Evolutionary conservation across 2,888 invertebrate genomes (phyloP).

Genomic region (Hemicrepidius hirtus): DNA sequence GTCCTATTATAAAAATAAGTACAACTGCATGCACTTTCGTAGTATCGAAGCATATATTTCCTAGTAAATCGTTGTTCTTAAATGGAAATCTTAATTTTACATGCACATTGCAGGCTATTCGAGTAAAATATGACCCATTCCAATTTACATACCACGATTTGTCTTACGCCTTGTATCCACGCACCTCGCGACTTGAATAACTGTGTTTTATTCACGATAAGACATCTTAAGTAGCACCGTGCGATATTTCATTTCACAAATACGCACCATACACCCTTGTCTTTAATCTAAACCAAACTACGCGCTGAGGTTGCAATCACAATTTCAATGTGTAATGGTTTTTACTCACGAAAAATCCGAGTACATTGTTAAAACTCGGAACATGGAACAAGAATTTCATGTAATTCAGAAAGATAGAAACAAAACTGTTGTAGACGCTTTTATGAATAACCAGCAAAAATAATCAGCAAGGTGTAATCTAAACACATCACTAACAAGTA

Average conservation of each 20-base stretch:
- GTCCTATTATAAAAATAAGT: not conserved
- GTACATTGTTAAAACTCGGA: slow-evolving; percentile 6
- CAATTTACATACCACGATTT: slow-evolving; percentile 58
- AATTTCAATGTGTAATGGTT: slow-evolving; percentile 23
- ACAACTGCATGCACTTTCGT: slow-evolving; percentile 12
- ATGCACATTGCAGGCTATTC: slow-evolving; percentile 54
- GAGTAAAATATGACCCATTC: slow-evolving; percentile 56
- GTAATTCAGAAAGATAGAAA: not conserved
- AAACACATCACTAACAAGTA: slow-evolving; percentile 6
- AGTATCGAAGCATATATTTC: slow-evolving; percentile 37
- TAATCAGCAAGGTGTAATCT: slow-evolving; percentile 10
- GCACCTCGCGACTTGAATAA: slow-evolving; percentile 54
- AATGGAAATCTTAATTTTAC: slow-evolving; percentile 55
- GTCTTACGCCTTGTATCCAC: slow-evolving; percentile 56
- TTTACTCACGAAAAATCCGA: slow-evolving; percentile 25
- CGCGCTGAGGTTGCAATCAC: slow-evolving; percentile 25
- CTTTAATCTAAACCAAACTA: slow-evolving; percentile 34
- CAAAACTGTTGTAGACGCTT: not conserved
- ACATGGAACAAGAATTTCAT: not conserved
- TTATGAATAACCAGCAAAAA: not conserved
- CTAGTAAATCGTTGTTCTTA: slow-evolving; percentile 50
- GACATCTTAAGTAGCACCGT: slow-evolving; percentile 45
- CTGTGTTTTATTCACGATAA: slow-evolving; percentile 55
- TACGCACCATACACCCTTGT: slow-evolving; percentile 34
- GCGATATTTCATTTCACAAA: slow-evolving; percentile 43